Percentiles rank a stretch among this genome's conserved stretches.
Conservation (phyloP, 2,113 vertebrate genomes). For the Larimichthys polyactis region DNA sequence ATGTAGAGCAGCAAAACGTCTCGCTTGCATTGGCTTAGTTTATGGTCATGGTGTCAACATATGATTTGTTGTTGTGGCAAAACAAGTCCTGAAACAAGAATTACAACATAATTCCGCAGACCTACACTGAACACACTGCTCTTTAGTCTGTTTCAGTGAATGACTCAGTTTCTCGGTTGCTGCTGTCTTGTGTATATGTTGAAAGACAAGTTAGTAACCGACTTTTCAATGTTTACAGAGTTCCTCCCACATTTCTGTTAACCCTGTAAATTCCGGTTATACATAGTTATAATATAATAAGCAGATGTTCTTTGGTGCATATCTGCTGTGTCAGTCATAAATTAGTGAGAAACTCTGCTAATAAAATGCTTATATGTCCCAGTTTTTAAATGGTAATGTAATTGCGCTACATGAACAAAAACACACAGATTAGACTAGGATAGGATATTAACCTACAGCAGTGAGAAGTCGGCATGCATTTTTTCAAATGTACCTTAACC, state of each 20-base stretch:
- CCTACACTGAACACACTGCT: not conserved
- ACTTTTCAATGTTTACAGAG: constrained; percentile 11
- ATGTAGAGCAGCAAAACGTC: not conserved
- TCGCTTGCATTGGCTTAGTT: not conserved
- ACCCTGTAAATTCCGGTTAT: not conserved
- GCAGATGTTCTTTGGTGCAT: not conserved
- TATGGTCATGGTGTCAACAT: not conserved
- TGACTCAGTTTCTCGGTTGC: not conserved
- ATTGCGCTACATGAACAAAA: not conserved
- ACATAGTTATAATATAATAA: not conserved
- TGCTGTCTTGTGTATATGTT: not conserved
- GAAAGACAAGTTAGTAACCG: not conserved
- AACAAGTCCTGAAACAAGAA: not conserved
- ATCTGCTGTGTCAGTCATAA: not conserved
- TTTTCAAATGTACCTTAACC: constrained; percentile 28
- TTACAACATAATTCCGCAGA: not conserved
- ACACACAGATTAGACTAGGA: not conserved
- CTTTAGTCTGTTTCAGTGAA: not conserved
- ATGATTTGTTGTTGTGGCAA: not conserved
- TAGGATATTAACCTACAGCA: not conserved
- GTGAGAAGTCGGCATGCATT: not conserved
- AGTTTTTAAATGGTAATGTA: not conserved
- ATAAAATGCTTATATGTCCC: not conserved
- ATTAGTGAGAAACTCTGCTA: not conserved
- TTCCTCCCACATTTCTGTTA: not conserved